Conservation (phyloP, 2,113 vertebrate genomes). For the Colaptes auratus region DNA sequence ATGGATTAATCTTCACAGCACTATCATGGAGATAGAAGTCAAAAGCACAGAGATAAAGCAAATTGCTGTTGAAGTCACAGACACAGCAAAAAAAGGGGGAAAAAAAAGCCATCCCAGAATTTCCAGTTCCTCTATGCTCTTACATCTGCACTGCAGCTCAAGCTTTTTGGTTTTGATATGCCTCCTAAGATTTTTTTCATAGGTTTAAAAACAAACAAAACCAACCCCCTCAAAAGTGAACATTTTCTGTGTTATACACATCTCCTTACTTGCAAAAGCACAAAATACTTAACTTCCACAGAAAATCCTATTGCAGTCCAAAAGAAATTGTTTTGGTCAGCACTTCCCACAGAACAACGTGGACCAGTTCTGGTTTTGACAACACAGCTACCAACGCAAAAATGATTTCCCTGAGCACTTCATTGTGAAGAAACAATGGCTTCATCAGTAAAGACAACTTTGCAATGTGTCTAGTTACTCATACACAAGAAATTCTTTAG, state of each 20-base stretch:
- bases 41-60: constrained; percentile 46
- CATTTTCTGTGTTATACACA: background rate
- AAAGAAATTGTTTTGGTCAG: background rate
- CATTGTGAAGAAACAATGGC: background rate
- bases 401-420: background rate
- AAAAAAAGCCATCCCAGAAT: background rate
- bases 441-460: background rate
- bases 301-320: background rate
- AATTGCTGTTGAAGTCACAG: background rate
- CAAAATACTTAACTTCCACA: background rate
- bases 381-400: background rate
- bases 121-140: background rate
- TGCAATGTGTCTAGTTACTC: background rate
- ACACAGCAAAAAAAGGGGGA: background rate
- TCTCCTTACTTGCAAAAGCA: background rate
- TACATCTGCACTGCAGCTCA: background rate
- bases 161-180: background rate
- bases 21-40: constrained; percentile 32
- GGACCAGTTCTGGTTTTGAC: background rate
- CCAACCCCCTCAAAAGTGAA: background rate
- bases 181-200: background rate
- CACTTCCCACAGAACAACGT: background rate
- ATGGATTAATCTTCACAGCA: constrained; percentile 49
- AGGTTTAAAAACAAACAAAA: background rate
- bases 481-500: background rate